Conservation (phyloP, 2,113 vertebrate species). For the Psammodynastes pulverulentus region DNA sequence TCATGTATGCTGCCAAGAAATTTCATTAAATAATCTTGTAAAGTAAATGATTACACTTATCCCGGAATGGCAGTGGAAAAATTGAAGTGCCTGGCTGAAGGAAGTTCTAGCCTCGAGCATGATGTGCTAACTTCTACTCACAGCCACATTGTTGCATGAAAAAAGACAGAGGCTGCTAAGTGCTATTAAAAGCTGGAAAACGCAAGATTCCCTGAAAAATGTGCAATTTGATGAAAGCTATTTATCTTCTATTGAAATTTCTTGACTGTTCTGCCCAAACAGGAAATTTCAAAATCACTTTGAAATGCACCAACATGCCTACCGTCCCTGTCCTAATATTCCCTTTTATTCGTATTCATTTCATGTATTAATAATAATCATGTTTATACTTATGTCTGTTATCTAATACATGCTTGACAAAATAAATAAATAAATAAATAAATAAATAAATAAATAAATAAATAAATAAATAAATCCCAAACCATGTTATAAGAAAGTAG, state of each 20-base stretch:
- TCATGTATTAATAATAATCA: too few relatives aligned
- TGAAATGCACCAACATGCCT: too few relatives aligned
- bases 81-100: not conserved
- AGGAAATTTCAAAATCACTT: not conserved
- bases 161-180: not conserved
- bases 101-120: not conserved
- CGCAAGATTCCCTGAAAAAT: not conserved
- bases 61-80: not conserved
- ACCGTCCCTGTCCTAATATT: too few relatives aligned
- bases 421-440: too few relatives aligned
- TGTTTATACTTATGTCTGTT: too few relatives aligned
- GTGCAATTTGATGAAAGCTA: not conserved
- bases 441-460: too few relatives aligned
- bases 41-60: not conserved
- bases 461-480: too few relatives aligned
- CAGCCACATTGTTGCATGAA: not conserved
- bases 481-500: not conserved
- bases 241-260: not conserved
- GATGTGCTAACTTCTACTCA: not conserved
- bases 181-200: not conserved
- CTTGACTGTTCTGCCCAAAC: not conserved
- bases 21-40: not conserved
- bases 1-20: not conserved
- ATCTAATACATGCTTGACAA: too few relatives aligned
- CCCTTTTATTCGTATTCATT: too few relatives aligned